phyloP scores from a whole-genome alignment of 1,140 invertebrate species.

The Ceratosolen solmsi region DNA sequence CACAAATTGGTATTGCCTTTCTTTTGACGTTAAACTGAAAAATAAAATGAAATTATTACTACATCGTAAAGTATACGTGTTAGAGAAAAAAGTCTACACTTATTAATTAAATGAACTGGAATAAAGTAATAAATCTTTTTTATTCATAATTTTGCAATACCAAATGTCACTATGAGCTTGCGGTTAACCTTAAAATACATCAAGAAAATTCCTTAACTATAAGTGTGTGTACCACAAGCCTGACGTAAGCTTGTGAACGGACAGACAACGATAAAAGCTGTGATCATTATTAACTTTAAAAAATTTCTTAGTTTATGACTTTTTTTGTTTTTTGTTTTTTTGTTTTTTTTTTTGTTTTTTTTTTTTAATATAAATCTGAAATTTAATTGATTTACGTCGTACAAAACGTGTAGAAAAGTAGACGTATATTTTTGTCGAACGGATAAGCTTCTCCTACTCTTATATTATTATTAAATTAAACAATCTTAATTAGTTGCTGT shows the following conservation, averaged over 20 bases:
- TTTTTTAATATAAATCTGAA: background rate
- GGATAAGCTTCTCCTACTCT: background rate
- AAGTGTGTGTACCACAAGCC: background rate
- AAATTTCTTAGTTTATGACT: background rate
- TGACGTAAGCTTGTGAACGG: background rate
- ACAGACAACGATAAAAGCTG: background rate
- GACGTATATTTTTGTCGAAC: background rate
- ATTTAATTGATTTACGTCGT: background rate
- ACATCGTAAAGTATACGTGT: background rate
- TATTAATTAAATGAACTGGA: background rate
- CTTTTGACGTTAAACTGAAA: too few relatives aligned
- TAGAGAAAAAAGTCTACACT: background rate
- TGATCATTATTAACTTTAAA: background rate
- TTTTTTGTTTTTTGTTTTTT: background rate
- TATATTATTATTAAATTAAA: background rate
- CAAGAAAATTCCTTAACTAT: background rate
- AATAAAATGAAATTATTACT: background rate
- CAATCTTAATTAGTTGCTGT: too few relatives aligned
- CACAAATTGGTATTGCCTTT: too few relatives aligned
- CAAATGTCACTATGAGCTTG: conserved; percentile 4
- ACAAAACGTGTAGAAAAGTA: background rate
- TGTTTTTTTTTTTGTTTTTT: too few relatives aligned
- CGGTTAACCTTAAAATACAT: conserved; percentile 22
- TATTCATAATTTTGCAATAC: conserved; percentile 5
- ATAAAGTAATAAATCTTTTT: conserved; percentile 15